A percentile compares a stretch with the other conserved stretches of the same genome.
Evolutionary conservation across 2,888 invertebrate genomes (phyloP).

Genomic region (Liodrosophila aerea): DNA sequence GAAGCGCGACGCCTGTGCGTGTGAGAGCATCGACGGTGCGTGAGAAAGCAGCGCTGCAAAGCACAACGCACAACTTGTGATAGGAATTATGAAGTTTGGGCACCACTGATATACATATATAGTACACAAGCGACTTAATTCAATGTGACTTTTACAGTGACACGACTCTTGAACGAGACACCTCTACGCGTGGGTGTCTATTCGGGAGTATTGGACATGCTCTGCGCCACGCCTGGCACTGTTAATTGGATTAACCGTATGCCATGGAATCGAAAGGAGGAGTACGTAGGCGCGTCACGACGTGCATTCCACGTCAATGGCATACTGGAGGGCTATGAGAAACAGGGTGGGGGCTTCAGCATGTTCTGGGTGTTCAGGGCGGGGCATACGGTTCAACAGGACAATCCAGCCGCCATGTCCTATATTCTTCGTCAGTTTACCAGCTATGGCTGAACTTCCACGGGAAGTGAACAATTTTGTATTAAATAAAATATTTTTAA

Average conservation of each 20-base stretch:
- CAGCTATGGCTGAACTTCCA: conserved; percentile 63
- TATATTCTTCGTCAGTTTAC: conserved; percentile 84
- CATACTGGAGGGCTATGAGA: conserved; percentile 88
- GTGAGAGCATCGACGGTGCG: too few relatives aligned
- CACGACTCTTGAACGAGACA: conserved; percentile 87
- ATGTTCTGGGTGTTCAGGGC: conserved; percentile 82
- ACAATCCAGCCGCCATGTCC: conserved; percentile 87
- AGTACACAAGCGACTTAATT: too few relatives aligned
- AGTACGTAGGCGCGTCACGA: conserved; percentile 85
- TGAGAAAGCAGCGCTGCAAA: too few relatives aligned
- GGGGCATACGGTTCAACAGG: conserved; percentile 84
- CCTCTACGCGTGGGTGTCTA: conserved; percentile 87
- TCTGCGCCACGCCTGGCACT: conserved; percentile 91
- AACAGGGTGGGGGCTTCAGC: conserved; percentile 83
- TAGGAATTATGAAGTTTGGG: too few relatives aligned
- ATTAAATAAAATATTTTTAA: too few relatives aligned
- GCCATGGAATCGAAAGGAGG: conserved; percentile 85
- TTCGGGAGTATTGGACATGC: conserved; percentile 92
- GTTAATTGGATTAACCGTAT: conserved; percentile 89
- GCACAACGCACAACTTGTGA: too few relatives aligned
- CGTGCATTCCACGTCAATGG: conserved; percentile 85
- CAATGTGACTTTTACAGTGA: conserved; percentile 85
- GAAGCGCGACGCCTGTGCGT: too few relatives aligned
- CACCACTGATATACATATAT: too few relatives aligned
- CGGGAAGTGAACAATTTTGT: too few relatives aligned